Evolutionary conservation across 2,797 vertebrate species (phyloP).

Genomic region (Pseudomugil gertrudae): DNA sequence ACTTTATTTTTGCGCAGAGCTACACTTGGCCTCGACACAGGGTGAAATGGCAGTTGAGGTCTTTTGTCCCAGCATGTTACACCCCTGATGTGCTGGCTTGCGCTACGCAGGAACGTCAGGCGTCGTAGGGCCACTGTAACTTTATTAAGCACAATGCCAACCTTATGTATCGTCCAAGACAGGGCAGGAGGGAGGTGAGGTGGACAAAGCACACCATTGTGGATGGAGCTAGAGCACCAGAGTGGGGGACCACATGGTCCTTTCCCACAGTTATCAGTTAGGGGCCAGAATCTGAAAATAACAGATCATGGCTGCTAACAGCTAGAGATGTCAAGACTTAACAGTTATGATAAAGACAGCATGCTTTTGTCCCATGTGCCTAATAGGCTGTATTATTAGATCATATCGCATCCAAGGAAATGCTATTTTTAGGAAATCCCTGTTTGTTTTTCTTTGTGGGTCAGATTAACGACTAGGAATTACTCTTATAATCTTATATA

Average conservation of each 20-base stretch:
- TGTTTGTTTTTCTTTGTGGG: neutral
- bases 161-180: conserved; percentile 67
- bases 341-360: conserved; percentile 51
- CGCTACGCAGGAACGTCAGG: conserved; percentile 61
- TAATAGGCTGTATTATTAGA: neutral
- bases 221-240: conserved; percentile 43
- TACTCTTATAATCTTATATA: neutral
- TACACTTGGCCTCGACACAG: conserved; percentile 30
- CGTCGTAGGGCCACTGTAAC: conserved; percentile 72
- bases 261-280: conserved; percentile 81
- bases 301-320: conserved; percentile 67
- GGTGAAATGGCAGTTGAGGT: conserved; percentile 61
- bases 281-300: conserved; percentile 69
- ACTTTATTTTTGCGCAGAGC: conserved; percentile 30
- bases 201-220: conserved; percentile 76
- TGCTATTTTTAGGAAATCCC: neutral
- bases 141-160: conserved; percentile 79
- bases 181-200: conserved; percentile 60
- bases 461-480: neutral
- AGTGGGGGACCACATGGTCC: conserved; percentile 75
- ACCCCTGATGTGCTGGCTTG: conserved; percentile 51
- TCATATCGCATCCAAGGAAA: neutral
- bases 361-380: conserved; percentile 3
- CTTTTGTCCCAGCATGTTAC: conserved; percentile 65
- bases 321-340: conserved; percentile 43